Conservation (phyloP, 2,113 vertebrate genomes). For the Sinocyclocheilus grahami region DNA sequence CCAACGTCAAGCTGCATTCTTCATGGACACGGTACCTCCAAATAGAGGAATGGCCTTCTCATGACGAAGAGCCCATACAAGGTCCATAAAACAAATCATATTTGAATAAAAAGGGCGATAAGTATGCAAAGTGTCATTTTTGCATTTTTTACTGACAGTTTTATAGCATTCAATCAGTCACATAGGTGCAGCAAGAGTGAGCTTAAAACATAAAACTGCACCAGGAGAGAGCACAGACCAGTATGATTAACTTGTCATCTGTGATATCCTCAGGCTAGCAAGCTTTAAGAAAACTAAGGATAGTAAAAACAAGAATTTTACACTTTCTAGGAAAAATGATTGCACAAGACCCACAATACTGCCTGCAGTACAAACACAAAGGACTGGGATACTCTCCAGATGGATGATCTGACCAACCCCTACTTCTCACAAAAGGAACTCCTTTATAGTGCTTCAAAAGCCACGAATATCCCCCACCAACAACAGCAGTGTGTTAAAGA, state of each 20-base stretch:
- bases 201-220: neutral
- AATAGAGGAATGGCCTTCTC: neutral
- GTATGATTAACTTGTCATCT: neutral
- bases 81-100: neutral
- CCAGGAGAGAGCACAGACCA: neutral
- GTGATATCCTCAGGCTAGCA: neutral
- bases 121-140: neutral
- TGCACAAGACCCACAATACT: neutral
- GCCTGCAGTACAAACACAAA: neutral
- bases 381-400: neutral
- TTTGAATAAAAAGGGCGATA: neutral
- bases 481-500: neutral
- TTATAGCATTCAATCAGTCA: slow-evolving; percentile 1
- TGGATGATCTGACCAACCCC: neutral
- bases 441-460: neutral
- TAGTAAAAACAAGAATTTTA: neutral
- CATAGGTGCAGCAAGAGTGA: neutral
- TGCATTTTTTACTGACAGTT: neutral
- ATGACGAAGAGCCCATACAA: neutral
- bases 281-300: neutral
- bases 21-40: neutral
- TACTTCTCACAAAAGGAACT: slow-evolving; percentile 1
- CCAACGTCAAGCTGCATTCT: neutral
- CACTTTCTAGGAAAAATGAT: neutral
- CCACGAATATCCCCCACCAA: neutral